Evolutionary conservation across 2,888 invertebrate species (phyloP), one percentile per base, ranked within the genome.

Genomic region (Spodoptera picta): DNA sequence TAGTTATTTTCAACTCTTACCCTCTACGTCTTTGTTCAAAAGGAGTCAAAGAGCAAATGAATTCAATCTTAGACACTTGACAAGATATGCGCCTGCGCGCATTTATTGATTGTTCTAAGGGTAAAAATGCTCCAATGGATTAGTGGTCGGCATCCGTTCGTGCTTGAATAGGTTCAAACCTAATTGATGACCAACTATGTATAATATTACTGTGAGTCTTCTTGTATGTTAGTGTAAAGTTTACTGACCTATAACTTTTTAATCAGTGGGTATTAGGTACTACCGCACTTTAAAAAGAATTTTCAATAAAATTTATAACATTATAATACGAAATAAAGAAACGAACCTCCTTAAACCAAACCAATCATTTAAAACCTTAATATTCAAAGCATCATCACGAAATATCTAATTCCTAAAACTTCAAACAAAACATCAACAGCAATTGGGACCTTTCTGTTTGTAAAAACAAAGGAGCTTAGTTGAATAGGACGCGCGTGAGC

Each of bases 401-500:
- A 59, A 41, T 45, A 31, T 57, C 41, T 51, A 44, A 60, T 52
- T 57, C 69, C 59, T 62, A 47, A 70, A 55, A 57, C 58, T 63
- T 9, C 10, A 49, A 71, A 76, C 55, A 70, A 69, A 58, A 74
- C 60, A 23, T 19, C 12, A 59, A 36, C 14, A 45, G 43, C 62
- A 56, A 56, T 65, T 36, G 27, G 46, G 50, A 49, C 55, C 50
- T 60, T 73, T 76, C 67, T 73, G 56, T 65, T 51, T 51, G 52
- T 51, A 71, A 79, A 79, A 78, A 78, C 80, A 79, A 77, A 72
- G 48, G 52, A 60, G 24, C 52, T 23, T 65, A 78, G 82, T 60
- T 67, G 64, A 73, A 75, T 68, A 80, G 83, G 86, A 88, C 85
- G 87, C 84, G 84, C 82, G 69, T 69, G 77, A 83, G 81, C 92